A percentile compares a stretch with the other conserved stretches of the same genome.
Conservation (phyloP, 1,140 invertebrate species). For the Polypedilum pembai region DNA sequence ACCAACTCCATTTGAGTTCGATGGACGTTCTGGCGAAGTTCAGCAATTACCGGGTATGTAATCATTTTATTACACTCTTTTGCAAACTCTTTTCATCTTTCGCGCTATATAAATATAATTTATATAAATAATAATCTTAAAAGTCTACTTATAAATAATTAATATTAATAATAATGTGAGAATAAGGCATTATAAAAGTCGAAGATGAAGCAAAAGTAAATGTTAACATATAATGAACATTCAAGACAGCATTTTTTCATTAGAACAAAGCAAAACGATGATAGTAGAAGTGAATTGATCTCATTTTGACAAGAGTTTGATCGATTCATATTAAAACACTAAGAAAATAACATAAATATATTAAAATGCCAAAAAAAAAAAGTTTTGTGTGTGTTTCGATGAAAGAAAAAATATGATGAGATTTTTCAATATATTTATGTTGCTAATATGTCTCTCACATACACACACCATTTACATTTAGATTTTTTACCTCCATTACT, state of each 20-base stretch:
- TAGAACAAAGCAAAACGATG: no score
- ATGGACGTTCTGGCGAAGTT: not conserved
- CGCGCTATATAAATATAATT: no score
- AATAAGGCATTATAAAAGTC: not conserved
- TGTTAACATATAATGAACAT: no score
- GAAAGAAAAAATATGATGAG: not conserved
- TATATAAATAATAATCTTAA: not conserved
- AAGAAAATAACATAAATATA: not conserved
- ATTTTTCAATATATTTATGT: not conserved
- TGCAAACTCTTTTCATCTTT: no score
- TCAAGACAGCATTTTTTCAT: no score
- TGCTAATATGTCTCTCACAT: not conserved
- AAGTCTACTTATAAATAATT: not conserved
- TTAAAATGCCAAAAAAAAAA: not conserved
- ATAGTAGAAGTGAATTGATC: no score
- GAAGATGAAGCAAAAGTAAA: no score
- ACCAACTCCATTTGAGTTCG: not conserved
- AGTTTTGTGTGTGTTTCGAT: not conserved
- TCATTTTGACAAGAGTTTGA: no score
- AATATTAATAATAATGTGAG: not conserved
- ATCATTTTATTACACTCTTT: not conserved
- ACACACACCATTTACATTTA: not conserved
- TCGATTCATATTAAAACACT: not conserved
- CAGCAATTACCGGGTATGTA: constrained; percentile 27
- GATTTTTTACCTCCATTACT: not conserved